Base-by-base conservation (phyloP, 1,140 invertebrate species). In the Drosophila virilis region DNA sequence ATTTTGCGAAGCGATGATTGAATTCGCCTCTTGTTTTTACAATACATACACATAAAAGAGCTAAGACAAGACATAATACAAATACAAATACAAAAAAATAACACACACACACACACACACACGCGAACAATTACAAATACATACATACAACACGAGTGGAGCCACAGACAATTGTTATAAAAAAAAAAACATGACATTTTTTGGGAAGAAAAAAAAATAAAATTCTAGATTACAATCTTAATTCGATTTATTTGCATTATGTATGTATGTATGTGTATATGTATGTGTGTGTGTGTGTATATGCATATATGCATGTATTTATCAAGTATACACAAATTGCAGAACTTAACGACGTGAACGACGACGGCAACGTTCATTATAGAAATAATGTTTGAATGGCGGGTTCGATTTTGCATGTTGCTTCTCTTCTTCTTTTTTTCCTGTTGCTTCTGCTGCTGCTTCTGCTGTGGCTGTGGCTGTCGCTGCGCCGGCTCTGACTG, bases 301-400 rank as follows among this genome's bases (percentile, higher is more conserved):
- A 32, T 33, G 8, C 6, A 50, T 77, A 54, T 71, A 71, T 59
- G 55, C 32, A 40, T 42, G 15, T 57, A 28, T 42, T 57, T 22
- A 32, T 45, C 13, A 59, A 59, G 40, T 61, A 48, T 61, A 61
- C 58, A 61, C 33, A 48, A 33, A 17, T 48, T 28, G 43, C 42
- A 46, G 13, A 61, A 52, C 48, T 62, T 17, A 51, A 37, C 2
- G 2, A 37, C 2, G 2, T 13, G 15, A 45, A 51, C 52, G 28
- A 42, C 57, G 66, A 17, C 17, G 17, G 42, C 57, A 51, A 40
- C 33, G 40, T 67, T n/a, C 22, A 50, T 42, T 68, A 45, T 62
- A 50, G 55, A 17, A 64, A 70, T 70, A 35, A 50, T 54, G 42
- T 48, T 38, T 48, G 60, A 64, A 64, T 70, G 68, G 60, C 68